phyloP scores from a whole-genome alignment of 2,888 invertebrate genomes.

The Parasteatoda lunata region DNA sequence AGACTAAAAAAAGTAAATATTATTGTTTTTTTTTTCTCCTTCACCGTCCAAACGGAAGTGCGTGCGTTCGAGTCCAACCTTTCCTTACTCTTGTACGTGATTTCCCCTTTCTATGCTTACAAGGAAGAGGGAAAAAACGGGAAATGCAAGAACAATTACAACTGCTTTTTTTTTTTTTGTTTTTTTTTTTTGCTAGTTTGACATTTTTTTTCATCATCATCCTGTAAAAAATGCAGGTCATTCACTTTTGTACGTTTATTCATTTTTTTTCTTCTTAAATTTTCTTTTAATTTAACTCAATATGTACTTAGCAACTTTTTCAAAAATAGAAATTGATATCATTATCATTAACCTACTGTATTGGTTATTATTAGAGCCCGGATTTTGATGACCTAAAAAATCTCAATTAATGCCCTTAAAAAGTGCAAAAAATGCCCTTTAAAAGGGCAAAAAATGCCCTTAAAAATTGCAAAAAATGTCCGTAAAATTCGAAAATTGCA shows the following conservation, averaged over 20 bases:
- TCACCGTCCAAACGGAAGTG: constrained; percentile 24
- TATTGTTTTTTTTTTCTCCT: constrained; percentile 23
- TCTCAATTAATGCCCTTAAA: too few relatives aligned
- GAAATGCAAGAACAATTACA: constrained; percentile 37
- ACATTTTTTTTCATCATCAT: not conserved
- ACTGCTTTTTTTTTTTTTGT: not conserved
- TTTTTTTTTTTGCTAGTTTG: not conserved
- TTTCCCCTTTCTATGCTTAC: not conserved
- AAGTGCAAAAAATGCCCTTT: too few relatives aligned
- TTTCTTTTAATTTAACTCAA: not conserved
- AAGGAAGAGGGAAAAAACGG: constrained; percentile 18
- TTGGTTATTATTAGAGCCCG: too few relatives aligned
- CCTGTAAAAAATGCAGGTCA: not conserved
- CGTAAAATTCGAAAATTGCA: too few relatives aligned
- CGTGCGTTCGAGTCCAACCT: constrained; percentile 18
- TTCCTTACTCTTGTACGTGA: not conserved
- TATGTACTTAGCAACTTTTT: too few relatives aligned
- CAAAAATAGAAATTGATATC: too few relatives aligned
- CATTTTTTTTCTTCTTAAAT: not conserved
- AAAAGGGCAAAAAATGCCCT: too few relatives aligned
- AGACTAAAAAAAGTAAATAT: constrained; percentile 24
- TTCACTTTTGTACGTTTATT: not conserved
- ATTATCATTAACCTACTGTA: too few relatives aligned
- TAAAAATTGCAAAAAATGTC: too few relatives aligned
- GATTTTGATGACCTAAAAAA: too few relatives aligned